These are phyloP conservation scores for Lophura nycthemera DNA, from an alignment of 2,113 vertebrate genomes.

Conservation along the genomic window DNA sequence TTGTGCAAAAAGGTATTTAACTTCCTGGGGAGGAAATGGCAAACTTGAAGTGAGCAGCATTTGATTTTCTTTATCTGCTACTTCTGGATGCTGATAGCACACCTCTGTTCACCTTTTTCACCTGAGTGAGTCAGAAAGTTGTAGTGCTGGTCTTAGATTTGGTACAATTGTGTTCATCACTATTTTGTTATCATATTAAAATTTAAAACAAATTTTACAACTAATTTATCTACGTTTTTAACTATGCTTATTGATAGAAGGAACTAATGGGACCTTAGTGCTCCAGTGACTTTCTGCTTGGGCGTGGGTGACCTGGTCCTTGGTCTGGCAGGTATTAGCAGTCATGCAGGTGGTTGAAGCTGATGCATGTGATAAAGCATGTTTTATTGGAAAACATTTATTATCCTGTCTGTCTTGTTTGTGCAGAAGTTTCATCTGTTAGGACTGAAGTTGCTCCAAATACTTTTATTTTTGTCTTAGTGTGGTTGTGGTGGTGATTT, in stretches of 20 bases:
- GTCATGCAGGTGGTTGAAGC: neutral
- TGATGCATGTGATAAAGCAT: neutral
- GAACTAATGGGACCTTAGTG: neutral
- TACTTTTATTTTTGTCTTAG: neutral
- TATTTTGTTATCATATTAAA: neutral
- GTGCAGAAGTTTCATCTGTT: neutral
- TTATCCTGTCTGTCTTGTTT: neutral
- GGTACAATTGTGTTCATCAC: neutral
- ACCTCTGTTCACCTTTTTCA: neutral
- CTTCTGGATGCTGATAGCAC: neutral
- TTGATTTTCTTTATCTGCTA: neutral
- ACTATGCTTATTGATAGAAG: neutral
- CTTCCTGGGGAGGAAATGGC: conserved; percentile 26
- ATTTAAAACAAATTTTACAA: neutral
- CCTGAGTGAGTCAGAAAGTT: neutral
- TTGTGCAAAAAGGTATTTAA: conserved; percentile 41
- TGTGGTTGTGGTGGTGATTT: neutral
- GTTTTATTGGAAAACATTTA: neutral
- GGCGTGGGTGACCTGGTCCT: neutral
- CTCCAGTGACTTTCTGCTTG: neutral
- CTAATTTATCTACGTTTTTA: neutral
- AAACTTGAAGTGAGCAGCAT: neutral
- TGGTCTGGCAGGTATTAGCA: neutral
- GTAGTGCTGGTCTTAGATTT: neutral
- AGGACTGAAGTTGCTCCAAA: neutral